Evolutionary conservation across 2,113 vertebrate species (phyloP).

Genomic region (Willisornis vidua): DNA sequence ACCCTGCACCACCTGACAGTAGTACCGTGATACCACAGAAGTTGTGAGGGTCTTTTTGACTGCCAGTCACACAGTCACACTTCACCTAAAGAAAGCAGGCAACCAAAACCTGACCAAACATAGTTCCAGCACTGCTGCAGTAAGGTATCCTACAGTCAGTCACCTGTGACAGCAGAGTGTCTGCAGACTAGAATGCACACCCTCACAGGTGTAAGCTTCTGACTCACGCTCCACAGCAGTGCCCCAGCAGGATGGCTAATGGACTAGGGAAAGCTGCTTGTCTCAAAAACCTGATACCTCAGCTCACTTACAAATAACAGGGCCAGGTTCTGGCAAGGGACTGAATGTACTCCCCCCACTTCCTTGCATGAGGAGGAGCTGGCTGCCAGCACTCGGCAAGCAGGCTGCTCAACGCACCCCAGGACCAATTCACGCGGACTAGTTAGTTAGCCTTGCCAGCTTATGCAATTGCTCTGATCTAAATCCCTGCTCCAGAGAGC

Average conservation of each 20-base stretch:
- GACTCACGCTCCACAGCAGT: not conserved
- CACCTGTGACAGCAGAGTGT: not conserved
- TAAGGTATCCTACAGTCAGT: not conserved
- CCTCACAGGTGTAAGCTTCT: not conserved
- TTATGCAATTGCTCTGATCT: slow-evolving; percentile 42
- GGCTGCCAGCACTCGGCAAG: not conserved
- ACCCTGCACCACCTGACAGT: not conserved
- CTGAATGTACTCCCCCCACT: not conserved
- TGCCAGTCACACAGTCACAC: not conserved
- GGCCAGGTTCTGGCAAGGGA: not conserved
- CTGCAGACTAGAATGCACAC: not conserved
- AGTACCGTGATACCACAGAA: not conserved
- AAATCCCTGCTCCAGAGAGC: not conserved
- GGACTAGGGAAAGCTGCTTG: not conserved
- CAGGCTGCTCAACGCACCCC: not conserved
- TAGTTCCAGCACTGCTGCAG: not conserved
- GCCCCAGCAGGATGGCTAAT: not conserved
- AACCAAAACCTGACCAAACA: not conserved
- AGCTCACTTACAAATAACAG: not conserved
- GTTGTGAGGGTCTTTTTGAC: not conserved
- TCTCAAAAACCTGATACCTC: not conserved
- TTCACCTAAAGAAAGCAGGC: not conserved
- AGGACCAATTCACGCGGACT: not conserved
- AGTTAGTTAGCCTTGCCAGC: not conserved
- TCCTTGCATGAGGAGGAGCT: not conserved